phyloP scores from a whole-genome alignment of 1,140 invertebrate species.

The Agraylea sexmaculata region DNA sequence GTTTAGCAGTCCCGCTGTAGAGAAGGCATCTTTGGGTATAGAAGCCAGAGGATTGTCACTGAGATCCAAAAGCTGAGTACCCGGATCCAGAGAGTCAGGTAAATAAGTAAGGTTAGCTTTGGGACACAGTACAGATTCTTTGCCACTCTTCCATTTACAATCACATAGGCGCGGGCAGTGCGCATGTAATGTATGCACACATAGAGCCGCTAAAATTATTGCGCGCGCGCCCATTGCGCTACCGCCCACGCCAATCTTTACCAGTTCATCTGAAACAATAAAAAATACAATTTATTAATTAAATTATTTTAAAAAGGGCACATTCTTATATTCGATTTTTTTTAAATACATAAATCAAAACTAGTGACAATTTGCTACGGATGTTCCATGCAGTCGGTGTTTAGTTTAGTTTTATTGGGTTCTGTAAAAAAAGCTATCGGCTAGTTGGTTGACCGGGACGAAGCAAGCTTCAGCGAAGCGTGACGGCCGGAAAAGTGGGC shows the following conservation, averaged over 20 bases:
- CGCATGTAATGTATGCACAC: conserved; percentile 24
- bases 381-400: too few relatives aligned
- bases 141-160: conserved; percentile 77
- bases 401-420: too few relatives aligned
- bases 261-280: too few relatives aligned
- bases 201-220: conserved; percentile 18
- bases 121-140: conserved; percentile 66
- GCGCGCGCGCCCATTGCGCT: conserved; percentile 17
- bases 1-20: conserved; percentile 57
- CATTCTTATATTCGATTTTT: too few relatives aligned
- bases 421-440: too few relatives aligned
- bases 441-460: too few relatives aligned
- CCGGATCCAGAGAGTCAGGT: conserved; percentile 54
- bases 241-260: conserved; percentile 11
- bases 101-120: conserved; percentile 57
- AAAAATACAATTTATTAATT: too few relatives aligned
- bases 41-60: conserved; percentile 55
- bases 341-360: too few relatives aligned
- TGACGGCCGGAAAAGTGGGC: too few relatives aligned
- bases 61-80: conserved; percentile 67
- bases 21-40: conserved; percentile 58
- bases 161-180: conserved; percentile 62
- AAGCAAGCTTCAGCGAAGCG: too few relatives aligned
- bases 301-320: too few relatives aligned
- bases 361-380: too few relatives aligned